Base-by-base conservation (phyloP, 2,113 vertebrate species). In the Numida meleagris region DNA sequence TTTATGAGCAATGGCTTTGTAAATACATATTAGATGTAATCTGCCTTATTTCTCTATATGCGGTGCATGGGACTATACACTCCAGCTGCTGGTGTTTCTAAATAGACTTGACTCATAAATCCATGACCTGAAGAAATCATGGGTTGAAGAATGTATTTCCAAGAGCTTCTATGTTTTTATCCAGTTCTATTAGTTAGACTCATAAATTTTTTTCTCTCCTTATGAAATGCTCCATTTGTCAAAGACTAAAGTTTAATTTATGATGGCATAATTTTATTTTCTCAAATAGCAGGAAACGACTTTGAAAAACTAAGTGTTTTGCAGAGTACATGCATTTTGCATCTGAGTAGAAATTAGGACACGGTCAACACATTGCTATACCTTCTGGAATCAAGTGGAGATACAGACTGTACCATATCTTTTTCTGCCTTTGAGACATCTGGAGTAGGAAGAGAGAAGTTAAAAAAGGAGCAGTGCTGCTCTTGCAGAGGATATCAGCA, bases 11-110 rank as follows among this genome's bases (percentile, higher is more conserved):
- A 88, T 93, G 71, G 50, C 58, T 95, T 82, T 91, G 85, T 92
- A 94, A 95, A 93, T 43, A 25, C 42, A 8, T n/a, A 34, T 62
- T 87, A 81, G 84, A 95, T 73, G 51, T 67, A 92, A 93, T 91
- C 74, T 90, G 40, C 73, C 36, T 96, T 63, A 68, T 87, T 90
- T 88, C 79, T 94, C 31, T 4, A 1, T 51, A 46, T 51, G 46
- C 89, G 46, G 29, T 76, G 62, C 14, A 3, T 46, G 43, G 38
- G 36, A 62, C 70, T 27, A 6, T 38, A 10, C 18, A 51, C 19
- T 65, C 9, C 40, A 40, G 3, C 45, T 90, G 71, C 43, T 3
- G 13, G 7, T 71, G 42, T 42, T 90, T 84, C 85, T 79, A 90
- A 85, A 76, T 48, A 82, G 48, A 36, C 66, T 40, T 71, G 27